Base-by-base conservation (phyloP, 1,140 invertebrate genomes). In the Sitobion miscanthi region DNA sequence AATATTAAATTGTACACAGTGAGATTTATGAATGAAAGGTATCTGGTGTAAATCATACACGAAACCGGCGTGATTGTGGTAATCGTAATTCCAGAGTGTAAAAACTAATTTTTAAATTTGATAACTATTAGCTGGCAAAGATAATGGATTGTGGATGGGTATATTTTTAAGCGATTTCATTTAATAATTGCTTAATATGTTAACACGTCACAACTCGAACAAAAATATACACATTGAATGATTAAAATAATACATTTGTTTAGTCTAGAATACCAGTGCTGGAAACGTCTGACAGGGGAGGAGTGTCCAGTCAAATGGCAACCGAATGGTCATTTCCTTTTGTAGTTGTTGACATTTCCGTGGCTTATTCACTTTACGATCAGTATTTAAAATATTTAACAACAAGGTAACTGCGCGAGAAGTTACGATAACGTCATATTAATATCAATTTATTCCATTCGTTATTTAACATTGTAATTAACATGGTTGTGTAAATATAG, bases 381-480 rank as follows among this genome's bases (percentile, higher is more conserved):
- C 91, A 93, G 14, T 86, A 93, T 57, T 85, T 86, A 86, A 57
- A 93, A 57, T 42, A 85, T 25, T 25, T 85, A 42, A 93, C 82
- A 54, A 8, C 54, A 30, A 90, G 57, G 89, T 90, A 42, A 62
- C 42, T 8, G 8, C n/a, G 25, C 23, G 21, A 52, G 9, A 30
- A 35, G 2, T 42, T 57, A 54, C n/a, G 7, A 57, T 54, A 89
- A 38, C 1, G 42, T 42, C 42, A 42, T 42, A 42, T 42, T 42
- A 42, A 3, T 42, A 35, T 35, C 17, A 47, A 87, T 47, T 49
- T 5, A 47, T 49, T 47, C 0, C 17, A 47, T 47, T 30, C 30
- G n/a, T 52, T 87, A 1, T 17, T 77, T 77, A 77, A 0, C 30
- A 35, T 77, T 77, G 17, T 77, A 77, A 87, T 87, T 20, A 45